These are phyloP conservation scores for Spea hammondii DNA, from an alignment of 2,797 vertebrate species.

Conservation along the genomic window DNA sequence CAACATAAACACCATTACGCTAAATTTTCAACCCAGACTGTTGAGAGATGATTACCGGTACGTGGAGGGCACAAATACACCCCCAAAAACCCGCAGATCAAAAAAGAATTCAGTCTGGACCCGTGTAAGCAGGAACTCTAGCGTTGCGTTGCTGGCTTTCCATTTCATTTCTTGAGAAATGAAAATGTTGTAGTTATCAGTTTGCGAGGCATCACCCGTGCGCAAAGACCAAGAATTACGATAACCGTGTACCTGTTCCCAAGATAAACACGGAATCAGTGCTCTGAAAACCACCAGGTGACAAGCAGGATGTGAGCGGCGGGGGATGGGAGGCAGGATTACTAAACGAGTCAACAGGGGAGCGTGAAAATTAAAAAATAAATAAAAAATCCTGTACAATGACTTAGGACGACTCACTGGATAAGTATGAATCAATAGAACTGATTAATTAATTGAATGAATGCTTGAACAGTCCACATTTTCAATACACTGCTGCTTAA, in stretches of 20 bases:
- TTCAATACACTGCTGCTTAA: too few species aligned
- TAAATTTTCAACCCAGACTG: too few species aligned
- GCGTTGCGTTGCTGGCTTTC: slow-evolving; percentile 16
- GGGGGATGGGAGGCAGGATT: slow-evolving; percentile 2
- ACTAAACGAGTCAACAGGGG: neutral
- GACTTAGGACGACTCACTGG: too few species aligned
- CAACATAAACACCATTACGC: neutral
- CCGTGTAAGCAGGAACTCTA: neutral
- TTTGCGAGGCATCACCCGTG: slow-evolving; percentile 38
- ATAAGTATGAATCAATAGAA: too few species aligned
- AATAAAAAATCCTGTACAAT: too few species aligned
- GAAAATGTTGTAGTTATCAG: slow-evolving; percentile 36
- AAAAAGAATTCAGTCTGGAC: too few species aligned
- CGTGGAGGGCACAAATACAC: too few species aligned
- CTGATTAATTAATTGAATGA: too few species aligned
- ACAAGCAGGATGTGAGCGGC: slow-evolving; percentile 36
- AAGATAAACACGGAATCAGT: slow-evolving; percentile 45
- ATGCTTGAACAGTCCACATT: too few species aligned
- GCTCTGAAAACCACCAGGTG: slow-evolving; percentile 43
- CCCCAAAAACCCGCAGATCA: too few species aligned
- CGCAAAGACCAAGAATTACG: slow-evolving; percentile 19
- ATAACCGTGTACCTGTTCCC: slow-evolving; percentile 36
- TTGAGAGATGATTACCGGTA: too few species aligned
- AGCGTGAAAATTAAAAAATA: too few species aligned
- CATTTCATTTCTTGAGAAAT: slow-evolving; percentile 25